phyloP scores from a whole-genome alignment of 2,113 vertebrate species.

The Cryptoleucopteryx plumbea region DNA sequence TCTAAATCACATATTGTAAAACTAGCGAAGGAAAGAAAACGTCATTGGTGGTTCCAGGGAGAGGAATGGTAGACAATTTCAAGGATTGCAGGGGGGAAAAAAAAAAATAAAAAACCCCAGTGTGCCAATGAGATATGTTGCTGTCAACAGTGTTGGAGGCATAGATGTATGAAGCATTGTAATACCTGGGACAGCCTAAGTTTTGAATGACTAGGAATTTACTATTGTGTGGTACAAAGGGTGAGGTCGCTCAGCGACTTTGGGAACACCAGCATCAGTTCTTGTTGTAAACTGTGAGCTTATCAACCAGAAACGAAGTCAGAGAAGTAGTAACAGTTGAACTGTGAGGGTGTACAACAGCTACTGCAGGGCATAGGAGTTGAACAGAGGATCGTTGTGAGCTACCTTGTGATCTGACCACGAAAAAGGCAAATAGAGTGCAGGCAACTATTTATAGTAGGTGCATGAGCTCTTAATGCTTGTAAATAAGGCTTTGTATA shows the following conservation, averaged over 20 bases:
- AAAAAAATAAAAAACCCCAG: too few species aligned
- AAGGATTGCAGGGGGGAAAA: background rate
- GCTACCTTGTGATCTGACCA: conserved; percentile 26
- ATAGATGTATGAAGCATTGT: background rate
- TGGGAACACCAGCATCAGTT: background rate
- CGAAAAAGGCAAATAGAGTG: conserved; percentile 27
- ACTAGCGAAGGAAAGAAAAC: background rate
- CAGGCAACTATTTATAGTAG: conserved; percentile 39
- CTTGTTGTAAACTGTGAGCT: background rate
- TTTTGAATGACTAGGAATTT: background rate
- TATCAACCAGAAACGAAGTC: background rate
- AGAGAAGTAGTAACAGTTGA: background rate
- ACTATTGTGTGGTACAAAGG: background rate
- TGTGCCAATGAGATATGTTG: background rate
- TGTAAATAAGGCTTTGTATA: conserved; percentile 53
- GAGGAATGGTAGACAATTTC: background rate
- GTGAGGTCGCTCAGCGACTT: background rate
- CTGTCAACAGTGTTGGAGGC: background rate
- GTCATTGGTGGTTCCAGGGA: background rate
- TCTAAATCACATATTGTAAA: background rate
- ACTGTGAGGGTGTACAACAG: background rate
- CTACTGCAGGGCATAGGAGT: background rate
- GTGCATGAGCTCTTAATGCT: conserved; percentile 16
- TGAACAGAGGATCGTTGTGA: conserved; percentile 42
- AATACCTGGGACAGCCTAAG: background rate